phyloP scores from a whole-genome alignment of 2,797 vertebrate species.

The Peromyscus nudipes region DNA sequence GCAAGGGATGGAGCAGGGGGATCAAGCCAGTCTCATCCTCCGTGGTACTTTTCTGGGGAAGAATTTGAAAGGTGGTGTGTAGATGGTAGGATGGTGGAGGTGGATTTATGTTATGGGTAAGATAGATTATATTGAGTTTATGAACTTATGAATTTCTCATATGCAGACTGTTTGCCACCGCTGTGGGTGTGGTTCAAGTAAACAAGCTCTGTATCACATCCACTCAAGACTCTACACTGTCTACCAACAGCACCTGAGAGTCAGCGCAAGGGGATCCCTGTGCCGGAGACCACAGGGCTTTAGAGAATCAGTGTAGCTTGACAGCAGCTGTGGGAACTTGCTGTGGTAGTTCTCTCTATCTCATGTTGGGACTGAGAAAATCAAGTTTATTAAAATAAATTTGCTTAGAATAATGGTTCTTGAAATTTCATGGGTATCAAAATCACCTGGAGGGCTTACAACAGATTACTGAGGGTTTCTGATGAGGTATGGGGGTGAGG shows the following conservation, averaged over 20 bases:
- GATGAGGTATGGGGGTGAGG: background rate
- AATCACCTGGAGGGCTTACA: background rate
- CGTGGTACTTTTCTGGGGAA: background rate
- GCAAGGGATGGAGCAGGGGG: background rate
- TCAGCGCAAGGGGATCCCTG: background rate
- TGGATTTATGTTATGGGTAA: background rate
- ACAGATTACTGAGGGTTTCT: background rate
- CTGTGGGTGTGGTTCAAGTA: background rate
- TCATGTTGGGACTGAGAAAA: background rate
- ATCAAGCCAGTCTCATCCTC: background rate
- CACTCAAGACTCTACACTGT: background rate
- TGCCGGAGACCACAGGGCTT: background rate
- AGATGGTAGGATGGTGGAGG: background rate
- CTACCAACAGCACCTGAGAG: background rate
- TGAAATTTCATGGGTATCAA: background rate
- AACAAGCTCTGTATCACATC: background rate
- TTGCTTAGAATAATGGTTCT: background rate
- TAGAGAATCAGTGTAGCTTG: background rate
- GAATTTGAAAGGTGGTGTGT: background rate
- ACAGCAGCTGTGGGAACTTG: background rate
- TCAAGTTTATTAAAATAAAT: constrained; percentile 11
- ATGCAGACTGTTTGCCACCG: background rate
- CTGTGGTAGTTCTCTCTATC: background rate
- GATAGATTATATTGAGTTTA: background rate
- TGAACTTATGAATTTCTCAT: constrained; percentile 43